A percentile compares a stretch with the other conserved stretches of the same genome.
Evolutionary conservation across 2,888 invertebrate genomes (phyloP).

Genomic region (Tipula confusa): DNA sequence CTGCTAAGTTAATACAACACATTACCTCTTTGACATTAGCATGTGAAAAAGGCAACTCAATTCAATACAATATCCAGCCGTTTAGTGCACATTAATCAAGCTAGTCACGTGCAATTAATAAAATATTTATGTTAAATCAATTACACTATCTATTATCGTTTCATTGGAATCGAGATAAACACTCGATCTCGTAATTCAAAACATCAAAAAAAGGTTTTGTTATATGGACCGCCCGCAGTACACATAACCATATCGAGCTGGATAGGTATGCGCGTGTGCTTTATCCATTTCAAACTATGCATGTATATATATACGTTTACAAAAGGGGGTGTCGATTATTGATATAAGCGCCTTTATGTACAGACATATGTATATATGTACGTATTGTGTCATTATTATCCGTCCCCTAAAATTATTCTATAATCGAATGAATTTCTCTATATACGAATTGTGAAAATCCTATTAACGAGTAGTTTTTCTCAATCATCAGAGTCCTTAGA

Average conservation of each 20-base stretch:
- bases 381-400: background rate
- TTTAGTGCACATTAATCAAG: background rate
- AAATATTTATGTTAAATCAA: background rate
- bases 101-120: constrained; percentile 20
- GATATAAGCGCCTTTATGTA: constrained; percentile 14
- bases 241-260: background rate
- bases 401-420: constrained; percentile 3
- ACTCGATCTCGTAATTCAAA: no score
- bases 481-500: background rate
- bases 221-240: background rate
- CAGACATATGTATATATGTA: background rate
- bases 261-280: background rate
- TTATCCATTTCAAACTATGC: background rate
- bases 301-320: background rate
- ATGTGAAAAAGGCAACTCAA: no score
- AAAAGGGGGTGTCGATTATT: constrained; percentile 12
- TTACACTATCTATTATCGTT: background rate
- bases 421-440: background rate
- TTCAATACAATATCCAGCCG: no score
- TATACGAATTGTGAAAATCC: background rate
- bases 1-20: no score
- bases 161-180: background rate
- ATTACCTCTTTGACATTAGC: no score
- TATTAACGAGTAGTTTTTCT: background rate
- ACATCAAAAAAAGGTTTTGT: background rate